phyloP scores from a whole-genome alignment of 2,888 invertebrate genomes.

The Elgonia sp. region DNA sequence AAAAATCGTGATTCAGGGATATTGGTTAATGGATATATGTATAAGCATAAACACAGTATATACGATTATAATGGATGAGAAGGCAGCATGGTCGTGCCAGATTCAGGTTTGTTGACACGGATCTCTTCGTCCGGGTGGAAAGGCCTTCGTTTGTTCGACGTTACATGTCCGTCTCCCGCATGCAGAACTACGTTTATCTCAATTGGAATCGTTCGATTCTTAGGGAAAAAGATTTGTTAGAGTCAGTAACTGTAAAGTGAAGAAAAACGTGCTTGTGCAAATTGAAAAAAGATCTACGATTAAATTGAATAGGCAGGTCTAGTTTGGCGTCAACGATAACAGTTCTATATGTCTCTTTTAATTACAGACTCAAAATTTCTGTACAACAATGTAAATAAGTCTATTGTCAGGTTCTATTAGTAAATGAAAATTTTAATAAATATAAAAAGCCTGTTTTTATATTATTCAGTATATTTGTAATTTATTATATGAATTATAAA shows the following conservation, averaged over 20 bases:
- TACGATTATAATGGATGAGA: conserved; percentile 80
- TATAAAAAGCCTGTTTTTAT: too few relatives aligned
- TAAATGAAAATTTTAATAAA: too few relatives aligned
- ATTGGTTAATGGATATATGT: conserved; percentile 77
- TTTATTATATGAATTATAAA: too few relatives aligned
- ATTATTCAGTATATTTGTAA: too few relatives aligned
- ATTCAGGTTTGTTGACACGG: conserved; percentile 84
- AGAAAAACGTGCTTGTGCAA: neutral
- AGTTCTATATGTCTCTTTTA: neutral
- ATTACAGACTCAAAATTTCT: too few relatives aligned
- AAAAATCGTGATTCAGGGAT: conserved; percentile 68
- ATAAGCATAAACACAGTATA: conserved; percentile 63
- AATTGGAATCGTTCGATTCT: conserved; percentile 41
- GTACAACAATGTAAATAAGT: too few relatives aligned
- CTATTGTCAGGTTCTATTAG: too few relatives aligned
- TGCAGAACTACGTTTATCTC: conserved; percentile 58
- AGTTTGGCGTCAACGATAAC: neutral
- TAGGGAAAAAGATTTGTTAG: conserved; percentile 34
- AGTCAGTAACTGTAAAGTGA: conserved; percentile 22
- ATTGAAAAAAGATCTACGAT: conserved; percentile 15
- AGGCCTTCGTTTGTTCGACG: conserved; percentile 76
- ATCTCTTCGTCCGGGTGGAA: conserved; percentile 80
- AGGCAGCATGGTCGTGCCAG: conserved; percentile 81
- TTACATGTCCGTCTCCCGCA: conserved; percentile 67
- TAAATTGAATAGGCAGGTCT: neutral